These are phyloP conservation scores for Drosophila bifasciata DNA, from an alignment of 1,140 invertebrate genomes.

Conservation along the genomic window DNA sequence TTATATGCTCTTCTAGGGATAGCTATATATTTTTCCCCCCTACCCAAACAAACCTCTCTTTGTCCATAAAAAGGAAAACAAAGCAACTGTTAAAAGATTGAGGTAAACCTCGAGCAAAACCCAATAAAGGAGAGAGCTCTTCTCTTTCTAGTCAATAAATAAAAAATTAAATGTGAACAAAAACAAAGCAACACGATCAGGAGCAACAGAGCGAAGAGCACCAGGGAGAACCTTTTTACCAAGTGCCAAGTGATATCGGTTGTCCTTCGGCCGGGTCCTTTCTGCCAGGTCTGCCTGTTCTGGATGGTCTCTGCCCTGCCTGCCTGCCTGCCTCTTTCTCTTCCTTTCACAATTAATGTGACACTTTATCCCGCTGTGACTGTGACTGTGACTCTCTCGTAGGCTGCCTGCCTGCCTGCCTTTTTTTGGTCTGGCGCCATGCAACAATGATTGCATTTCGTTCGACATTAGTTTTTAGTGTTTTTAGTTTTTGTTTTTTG, in stretches of 20 bases:
- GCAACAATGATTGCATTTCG: constrained; percentile 39
- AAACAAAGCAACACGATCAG: constrained; percentile 60
- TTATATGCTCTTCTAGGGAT: constrained; percentile 20
- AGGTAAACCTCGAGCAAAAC: constrained; percentile 46
- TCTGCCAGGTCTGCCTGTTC: background rate
- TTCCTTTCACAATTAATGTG: constrained; percentile 49
- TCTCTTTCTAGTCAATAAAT: constrained; percentile 49
- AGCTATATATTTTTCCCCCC: constrained; percentile 34
- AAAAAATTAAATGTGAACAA: constrained; percentile 71
- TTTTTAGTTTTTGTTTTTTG: constrained; percentile 15
- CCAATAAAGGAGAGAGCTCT: constrained; percentile 35
- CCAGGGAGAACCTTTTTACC: constrained; percentile 47
- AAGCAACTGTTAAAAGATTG: constrained; percentile 64
- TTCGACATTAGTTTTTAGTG: constrained; percentile 35
- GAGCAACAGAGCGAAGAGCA: constrained; percentile 18
- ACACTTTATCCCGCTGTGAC: constrained; percentile 57
- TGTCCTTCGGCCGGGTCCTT: constrained; percentile 40
- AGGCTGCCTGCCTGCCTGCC: no score
- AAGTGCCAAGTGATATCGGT: constrained; percentile 70
- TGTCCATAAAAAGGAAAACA: constrained; percentile 49
- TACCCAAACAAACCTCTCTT: constrained; percentile 13
- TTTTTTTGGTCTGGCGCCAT: constrained; percentile 69
- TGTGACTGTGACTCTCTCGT: no score
- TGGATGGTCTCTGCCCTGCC: no score
- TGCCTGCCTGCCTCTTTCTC: no score